These are phyloP conservation scores for Elanoides forficatus DNA, from an alignment of 2,113 vertebrate genomes.

Conservation along the genomic window DNA sequence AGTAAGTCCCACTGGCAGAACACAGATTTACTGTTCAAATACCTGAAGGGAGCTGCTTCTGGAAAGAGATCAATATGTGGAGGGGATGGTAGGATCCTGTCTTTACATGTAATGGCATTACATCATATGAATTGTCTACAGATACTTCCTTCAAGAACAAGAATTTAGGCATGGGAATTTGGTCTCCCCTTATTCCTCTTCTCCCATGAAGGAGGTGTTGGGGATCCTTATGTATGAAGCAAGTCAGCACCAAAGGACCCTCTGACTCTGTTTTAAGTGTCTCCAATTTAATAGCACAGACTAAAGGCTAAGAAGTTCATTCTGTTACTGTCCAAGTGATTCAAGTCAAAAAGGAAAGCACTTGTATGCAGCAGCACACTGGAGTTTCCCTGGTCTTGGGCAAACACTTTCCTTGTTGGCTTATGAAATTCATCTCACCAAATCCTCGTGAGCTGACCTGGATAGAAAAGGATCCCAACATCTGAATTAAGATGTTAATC, in stretches of 20 bases:
- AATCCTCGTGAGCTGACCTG: slow-evolving; percentile 27
- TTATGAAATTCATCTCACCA: slow-evolving; percentile 35
- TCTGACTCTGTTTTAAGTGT: neutral
- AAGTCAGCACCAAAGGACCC: neutral
- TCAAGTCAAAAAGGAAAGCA: neutral
- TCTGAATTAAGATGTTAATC: slow-evolving; percentile 50
- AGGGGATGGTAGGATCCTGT: neutral
- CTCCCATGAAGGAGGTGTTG: neutral
- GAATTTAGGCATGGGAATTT: neutral
- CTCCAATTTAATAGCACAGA: neutral
- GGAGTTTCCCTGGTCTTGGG: neutral
- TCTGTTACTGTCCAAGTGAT: neutral
- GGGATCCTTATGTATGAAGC: neutral
- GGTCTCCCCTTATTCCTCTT: neutral
- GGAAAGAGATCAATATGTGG: neutral
- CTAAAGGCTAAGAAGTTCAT: neutral
- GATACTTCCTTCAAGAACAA: neutral
- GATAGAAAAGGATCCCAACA: slow-evolving; percentile 34
- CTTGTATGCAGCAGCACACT: neutral
- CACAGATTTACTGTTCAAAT: neutral
- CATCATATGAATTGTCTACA: neutral
- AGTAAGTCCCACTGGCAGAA: neutral
- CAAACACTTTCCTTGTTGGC: neutral
- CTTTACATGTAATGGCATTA: neutral
- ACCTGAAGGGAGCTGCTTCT: neutral